Evolutionary conservation across 1,140 invertebrate species (phyloP).

Genomic region (Notospermus geniculatus): DNA sequence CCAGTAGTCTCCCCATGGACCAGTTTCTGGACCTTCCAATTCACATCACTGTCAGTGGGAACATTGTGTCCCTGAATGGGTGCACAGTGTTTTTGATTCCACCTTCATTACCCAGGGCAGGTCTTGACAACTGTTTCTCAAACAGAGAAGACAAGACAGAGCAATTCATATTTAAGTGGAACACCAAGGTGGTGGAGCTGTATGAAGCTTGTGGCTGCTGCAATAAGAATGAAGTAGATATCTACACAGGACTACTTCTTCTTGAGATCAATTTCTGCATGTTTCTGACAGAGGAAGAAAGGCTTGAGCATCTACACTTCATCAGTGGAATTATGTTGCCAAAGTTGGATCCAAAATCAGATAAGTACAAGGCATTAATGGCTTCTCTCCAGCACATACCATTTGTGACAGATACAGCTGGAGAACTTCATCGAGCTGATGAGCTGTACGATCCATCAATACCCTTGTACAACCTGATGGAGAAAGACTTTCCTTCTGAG

Average conservation of each 20-base stretch:
- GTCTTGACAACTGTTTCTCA: neutral
- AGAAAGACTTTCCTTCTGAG: conserved; percentile 17
- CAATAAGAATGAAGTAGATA: conserved; percentile 6
- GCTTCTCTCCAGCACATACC: neutral
- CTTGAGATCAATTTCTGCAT: conserved; percentile 9
- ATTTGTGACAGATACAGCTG: conserved; percentile 17
- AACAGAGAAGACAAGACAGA: neutral
- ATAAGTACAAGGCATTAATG: conserved; percentile 9
- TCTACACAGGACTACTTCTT: conserved; percentile 5
- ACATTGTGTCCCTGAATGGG: conserved; percentile 12
- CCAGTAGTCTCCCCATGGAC: too few relatives aligned
- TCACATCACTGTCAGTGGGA: conserved; percentile 11
- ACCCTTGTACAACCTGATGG: conserved; percentile 26
- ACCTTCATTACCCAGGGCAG: conserved; percentile 4
- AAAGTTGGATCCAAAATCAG: neutral
- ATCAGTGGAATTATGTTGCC: conserved; percentile 10
- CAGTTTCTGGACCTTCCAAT: too few relatives aligned
- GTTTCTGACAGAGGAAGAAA: conserved; percentile 15
- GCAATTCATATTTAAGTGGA: neutral
- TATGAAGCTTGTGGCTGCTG: conserved; percentile 19
- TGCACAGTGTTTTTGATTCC: neutral
- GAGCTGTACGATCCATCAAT: conserved; percentile 22
- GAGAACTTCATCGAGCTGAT: conserved; percentile 4
- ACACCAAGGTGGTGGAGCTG: conserved; percentile 6
- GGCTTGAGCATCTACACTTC: conserved; percentile 20